A percentile compares a stretch with the other conserved stretches of the same genome.
Conservation (phyloP, 2,888 invertebrate species). For the Drosophila macrospina region DNA sequence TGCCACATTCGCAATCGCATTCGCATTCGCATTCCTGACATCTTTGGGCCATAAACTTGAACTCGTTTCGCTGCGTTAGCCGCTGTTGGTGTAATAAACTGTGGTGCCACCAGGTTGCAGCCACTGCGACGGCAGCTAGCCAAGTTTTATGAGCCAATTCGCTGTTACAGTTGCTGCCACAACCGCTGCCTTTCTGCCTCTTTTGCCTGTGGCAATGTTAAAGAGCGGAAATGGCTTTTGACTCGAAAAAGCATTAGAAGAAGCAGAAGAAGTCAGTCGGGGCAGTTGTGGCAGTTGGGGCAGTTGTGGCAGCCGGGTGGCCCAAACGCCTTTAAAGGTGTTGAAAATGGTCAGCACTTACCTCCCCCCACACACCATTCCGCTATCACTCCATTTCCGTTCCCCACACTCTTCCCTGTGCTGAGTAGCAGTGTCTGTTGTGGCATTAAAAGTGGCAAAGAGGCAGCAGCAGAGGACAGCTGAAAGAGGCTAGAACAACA, state of each 20-base stretch:
- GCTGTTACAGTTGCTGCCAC: slow-evolving; percentile 11
- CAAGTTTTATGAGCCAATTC: slow-evolving; percentile 52
- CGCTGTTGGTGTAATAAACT: slow-evolving; percentile 55
- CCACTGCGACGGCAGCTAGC: slow-evolving; percentile 35
- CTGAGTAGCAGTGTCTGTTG: slow-evolving; percentile 4
- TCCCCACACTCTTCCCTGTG: background rate
- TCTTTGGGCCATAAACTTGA: slow-evolving; percentile 75
- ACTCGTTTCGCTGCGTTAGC: slow-evolving; percentile 74
- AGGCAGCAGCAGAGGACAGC: background rate
- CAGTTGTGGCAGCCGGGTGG: slow-evolving; percentile 5
- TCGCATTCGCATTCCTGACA: slow-evolving; percentile 43
- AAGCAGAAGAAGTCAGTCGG: slow-evolving; percentile 17
- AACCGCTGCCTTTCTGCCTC: slow-evolving; percentile 1
- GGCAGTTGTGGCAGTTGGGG: background rate
- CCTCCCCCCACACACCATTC: no score
- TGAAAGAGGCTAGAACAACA: background rate
- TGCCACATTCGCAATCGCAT: background rate
- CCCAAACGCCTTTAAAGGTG: slow-evolving; percentile 58
- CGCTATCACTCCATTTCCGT: no score
- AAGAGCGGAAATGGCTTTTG: slow-evolving; percentile 73
- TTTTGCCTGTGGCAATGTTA: slow-evolving; percentile 52
- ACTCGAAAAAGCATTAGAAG: slow-evolving; percentile 58
- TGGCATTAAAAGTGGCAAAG: slow-evolving; percentile 4
- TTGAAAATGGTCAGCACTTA: slow-evolving; percentile 62
- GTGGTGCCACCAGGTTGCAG: slow-evolving; percentile 39